phyloP scores from a whole-genome alignment of 2,797 vertebrate species.

The Chloroceryle amazona region DNA sequence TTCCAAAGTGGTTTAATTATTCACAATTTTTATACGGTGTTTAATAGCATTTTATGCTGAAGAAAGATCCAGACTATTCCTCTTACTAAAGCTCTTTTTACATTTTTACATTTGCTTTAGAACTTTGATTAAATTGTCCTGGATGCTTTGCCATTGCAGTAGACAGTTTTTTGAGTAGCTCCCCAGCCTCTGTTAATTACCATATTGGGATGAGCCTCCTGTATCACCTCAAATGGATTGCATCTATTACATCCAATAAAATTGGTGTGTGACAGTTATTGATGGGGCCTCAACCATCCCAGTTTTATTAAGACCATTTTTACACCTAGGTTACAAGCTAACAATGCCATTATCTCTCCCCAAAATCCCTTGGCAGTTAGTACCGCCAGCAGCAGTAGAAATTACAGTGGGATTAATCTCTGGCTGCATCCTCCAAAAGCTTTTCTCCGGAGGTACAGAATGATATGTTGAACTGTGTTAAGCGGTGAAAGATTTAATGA shows the following conservation, averaged over 20 bases:
- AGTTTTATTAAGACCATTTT: conserved; percentile 80
- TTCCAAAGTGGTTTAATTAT: conserved; percentile 76
- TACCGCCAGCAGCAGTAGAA: conserved; percentile 69
- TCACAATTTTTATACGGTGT: conserved; percentile 34
- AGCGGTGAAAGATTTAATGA: conserved; percentile 78
- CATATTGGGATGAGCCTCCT: conserved; percentile 1
- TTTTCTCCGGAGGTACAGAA: conserved; percentile 52
- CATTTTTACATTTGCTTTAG: conserved; percentile 51
- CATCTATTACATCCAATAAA: conserved; percentile 60
- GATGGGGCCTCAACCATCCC: conserved; percentile 49
- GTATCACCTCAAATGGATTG: conserved; percentile 64
- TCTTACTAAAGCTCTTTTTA: conserved; percentile 60
- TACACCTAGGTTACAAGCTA: conserved; percentile 65
- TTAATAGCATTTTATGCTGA: conserved; percentile 71
- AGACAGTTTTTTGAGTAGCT: conserved; percentile 59
- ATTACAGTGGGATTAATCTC: conserved; percentile 81
- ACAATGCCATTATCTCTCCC: conserved; percentile 73
- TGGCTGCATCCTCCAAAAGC: conserved; percentile 61
- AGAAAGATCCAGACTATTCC: conserved; percentile 33
- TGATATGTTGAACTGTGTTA: conserved; percentile 74
- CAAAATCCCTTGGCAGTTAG: conserved; percentile 74
- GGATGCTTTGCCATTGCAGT: conserved; percentile 22
- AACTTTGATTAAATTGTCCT: conserved; percentile 53
- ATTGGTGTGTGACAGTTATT: conserved; percentile 61
- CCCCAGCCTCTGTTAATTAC: conserved; percentile 66